Evolutionary conservation across 2,113 vertebrate genomes (phyloP), one percentile per base, ranked within the genome.

Genomic region (Passer montanus): DNA sequence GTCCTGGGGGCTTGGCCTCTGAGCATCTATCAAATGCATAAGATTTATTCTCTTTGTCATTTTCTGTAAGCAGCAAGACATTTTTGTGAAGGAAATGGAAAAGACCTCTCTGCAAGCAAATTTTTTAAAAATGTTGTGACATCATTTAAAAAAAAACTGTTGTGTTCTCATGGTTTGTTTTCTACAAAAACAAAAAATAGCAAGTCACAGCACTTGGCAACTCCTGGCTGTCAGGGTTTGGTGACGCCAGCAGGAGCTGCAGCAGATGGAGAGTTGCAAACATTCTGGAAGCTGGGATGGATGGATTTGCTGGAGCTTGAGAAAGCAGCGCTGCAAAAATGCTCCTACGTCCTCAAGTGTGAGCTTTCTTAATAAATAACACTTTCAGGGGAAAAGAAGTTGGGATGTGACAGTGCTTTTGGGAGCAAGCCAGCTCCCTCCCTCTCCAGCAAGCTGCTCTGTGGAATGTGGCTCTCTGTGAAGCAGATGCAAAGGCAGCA

Each of bases 241-340:
- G 80, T 90, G 86, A 92, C 3, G 80, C 75, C 74, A 87, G 74
- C 49, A 28, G 31, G 84, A 66, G 75, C 73, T 79, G 75, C 82
- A 92, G 63, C 86, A 97, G 87, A 89, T 91, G 92, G 92, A 87
- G 75, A 66, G 58, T 28, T 46, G 86, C 59, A 84, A 93, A 85
- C 84, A 79, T 84, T 85, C 68, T 80, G 91, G 55, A 46, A 87
- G 31, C 37, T 60, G 77, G 67, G 74, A 77, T 4, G 46, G 72
- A 47, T 1, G 31, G 39, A n/a, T 90, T 69, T 94, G 73, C 84
- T 50, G 31, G 74, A 93, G 82, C 60, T 91, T 52, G 72, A 59
- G 89, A 81, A 90, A 83, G 20, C 44, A 50, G 43, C 0, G 0
- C 46, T 35, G 41, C 37, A 30, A 86, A 82, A 84, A 78, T 23